These are phyloP conservation scores for Nibea albiflora DNA, from an alignment of 2,113 vertebrate species.

Conservation along the genomic window DNA sequence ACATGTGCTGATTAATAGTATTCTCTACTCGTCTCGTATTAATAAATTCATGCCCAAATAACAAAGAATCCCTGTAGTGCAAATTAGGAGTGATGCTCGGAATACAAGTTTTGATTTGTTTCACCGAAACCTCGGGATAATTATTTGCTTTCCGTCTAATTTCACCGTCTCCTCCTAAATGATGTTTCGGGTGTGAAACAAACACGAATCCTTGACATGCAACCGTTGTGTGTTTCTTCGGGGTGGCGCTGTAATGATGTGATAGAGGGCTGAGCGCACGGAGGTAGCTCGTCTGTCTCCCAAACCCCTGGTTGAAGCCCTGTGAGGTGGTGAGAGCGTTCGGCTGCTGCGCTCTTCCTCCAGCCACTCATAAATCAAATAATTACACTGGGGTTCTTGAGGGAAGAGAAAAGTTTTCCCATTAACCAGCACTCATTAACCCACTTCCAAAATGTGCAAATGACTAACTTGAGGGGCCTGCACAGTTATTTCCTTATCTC, in stretches of 20 bases:
- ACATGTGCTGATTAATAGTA: constrained; percentile 52
- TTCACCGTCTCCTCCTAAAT: constrained; percentile 21
- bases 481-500: constrained; percentile 32
- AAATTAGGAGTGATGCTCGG: constrained; percentile 36
- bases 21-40: constrained; percentile 46
- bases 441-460: constrained; percentile 66
- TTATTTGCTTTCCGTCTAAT: constrained; percentile 52
- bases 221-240: constrained; percentile 32
- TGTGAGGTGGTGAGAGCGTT: constrained; percentile 34
- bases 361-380: constrained; percentile 76
- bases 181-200: constrained; percentile 16
- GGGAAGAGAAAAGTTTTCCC: constrained; percentile 65
- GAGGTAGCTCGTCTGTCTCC: constrained; percentile 23
- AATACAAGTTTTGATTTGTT: constrained; percentile 28
- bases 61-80: constrained; percentile 54
- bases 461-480: constrained; percentile 58
- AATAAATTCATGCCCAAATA: constrained; percentile 49
- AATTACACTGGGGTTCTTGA: constrained; percentile 65
- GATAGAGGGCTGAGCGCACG: constrained; percentile 35
- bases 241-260: constrained; percentile 41
- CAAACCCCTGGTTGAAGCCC: constrained; percentile 40
- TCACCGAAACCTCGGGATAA: constrained; percentile 38
- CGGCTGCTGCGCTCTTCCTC: constrained; percentile 41
- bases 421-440: constrained; percentile 73
- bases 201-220: constrained; percentile 34